phyloP scores from a whole-genome alignment of 2,888 invertebrate genomes.

The Rotaria macrura region DNA sequence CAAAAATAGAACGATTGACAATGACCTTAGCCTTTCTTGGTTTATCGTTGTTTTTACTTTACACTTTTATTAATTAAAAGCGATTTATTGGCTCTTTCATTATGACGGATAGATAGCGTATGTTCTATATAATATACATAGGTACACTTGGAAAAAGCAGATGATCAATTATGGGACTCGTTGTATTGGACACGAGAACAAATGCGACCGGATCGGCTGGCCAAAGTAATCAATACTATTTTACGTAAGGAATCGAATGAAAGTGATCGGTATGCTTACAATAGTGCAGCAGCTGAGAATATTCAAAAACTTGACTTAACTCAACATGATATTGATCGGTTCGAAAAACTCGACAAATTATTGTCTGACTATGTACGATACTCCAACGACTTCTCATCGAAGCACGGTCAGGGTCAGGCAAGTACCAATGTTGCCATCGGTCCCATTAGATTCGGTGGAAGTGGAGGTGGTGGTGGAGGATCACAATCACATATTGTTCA shows the following conservation, averaged over 20 bases:
- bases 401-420: not conserved
- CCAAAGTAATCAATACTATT: not conserved
- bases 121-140: not conserved
- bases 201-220: not conserved
- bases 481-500: no score
- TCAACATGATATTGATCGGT: not conserved
- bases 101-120: no score
- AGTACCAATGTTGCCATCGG: not conserved
- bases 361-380: not conserved
- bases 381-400: not conserved
- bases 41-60: no score
- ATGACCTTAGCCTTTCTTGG: no score
- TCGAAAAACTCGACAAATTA: not conserved
- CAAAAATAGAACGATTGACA: no score
- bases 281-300: not conserved
- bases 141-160: not conserved
- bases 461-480: no score
- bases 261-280: not conserved
- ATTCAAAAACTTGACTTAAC: not conserved
- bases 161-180: not conserved
- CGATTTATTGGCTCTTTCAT: no score
- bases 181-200: not conserved
- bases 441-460: not conserved
- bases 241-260: not conserved
- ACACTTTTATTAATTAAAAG: no score